Base-by-base conservation (phyloP, 2,888 invertebrate species). In the Saturnia pavonia region DNA sequence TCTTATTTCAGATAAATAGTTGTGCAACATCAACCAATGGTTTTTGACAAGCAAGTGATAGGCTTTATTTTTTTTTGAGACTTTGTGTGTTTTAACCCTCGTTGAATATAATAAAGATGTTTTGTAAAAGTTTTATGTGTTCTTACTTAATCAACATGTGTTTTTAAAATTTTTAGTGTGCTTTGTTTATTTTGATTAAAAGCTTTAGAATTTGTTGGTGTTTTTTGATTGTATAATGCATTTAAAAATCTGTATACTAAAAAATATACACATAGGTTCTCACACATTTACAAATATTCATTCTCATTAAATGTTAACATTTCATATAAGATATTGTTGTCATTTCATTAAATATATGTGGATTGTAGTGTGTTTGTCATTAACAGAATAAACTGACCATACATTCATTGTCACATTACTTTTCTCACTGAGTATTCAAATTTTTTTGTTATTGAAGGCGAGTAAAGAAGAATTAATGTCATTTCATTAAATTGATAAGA, bases 31-130 rank as follows among this genome's bases (percentile, higher is more conserved):
- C 67, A 77, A 74, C 79, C 82, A 83, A 91, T 91, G 91, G 88
- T 88, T 83, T 81, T 81, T 73, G 82, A 87, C 83, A 90, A 89
- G 91, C 91, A 91, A 91, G 91, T 91, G 80, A 74, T 42, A 57
- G 12, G 43, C 45, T 48, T 72, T 76, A 75, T 74, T 69, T 75
- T 75, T 74, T 78, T 72, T 77, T 54, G 22, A 75, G 76, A 74
- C 72, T 73, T 75, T 74, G 73, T 71, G 68, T 77, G 73, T 72
- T 73, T 80, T 14, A 19, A 60, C 22, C 22, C 9, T 14, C 11
- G 25, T 16, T 4, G 25, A 60, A 60, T 60, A 25, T 12, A 57
- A 11, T 25, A 57, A 25, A 57, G 25, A 57, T 25, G n/a, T n/a
- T n/a, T n/a, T n/a, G n/a, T n/a, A n/a, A n/a, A n/a, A n/a, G n/a